Evolutionary conservation across 2,888 invertebrate species (phyloP).

Genomic region (Lottia gigantea): DNA sequence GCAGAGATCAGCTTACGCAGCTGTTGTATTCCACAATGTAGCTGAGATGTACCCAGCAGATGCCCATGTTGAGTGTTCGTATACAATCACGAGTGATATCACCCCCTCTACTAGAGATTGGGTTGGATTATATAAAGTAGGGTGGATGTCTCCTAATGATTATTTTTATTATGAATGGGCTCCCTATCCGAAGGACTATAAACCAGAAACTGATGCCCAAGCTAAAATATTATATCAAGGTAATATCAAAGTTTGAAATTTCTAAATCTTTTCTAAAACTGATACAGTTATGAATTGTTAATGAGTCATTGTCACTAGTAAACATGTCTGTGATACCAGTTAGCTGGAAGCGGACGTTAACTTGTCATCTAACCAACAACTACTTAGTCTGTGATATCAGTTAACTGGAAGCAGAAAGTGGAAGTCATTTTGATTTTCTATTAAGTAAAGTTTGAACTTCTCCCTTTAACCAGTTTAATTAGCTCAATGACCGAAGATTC

Average conservation of each 20-base stretch:
- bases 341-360: too few relatives aligned
- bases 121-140: constrained; percentile 65
- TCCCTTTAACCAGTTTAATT: too few relatives aligned
- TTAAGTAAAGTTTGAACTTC: too few relatives aligned
- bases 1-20: constrained; percentile 50
- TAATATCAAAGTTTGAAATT: constrained; percentile 21
- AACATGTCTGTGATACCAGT: too few relatives aligned
- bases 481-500: too few relatives aligned
- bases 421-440: too few relatives aligned
- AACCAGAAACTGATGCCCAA: constrained; percentile 45
- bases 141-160: constrained; percentile 59
- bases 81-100: constrained; percentile 54
- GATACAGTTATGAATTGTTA: background rate
- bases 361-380: too few relatives aligned
- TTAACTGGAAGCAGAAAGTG: too few relatives aligned
- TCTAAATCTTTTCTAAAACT: background rate
- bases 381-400: too few relatives aligned
- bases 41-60: constrained; percentile 61
- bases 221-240: constrained; percentile 54
- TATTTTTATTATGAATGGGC: constrained; percentile 62
- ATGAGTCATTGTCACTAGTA: too few relatives aligned
- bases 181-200: constrained; percentile 44
- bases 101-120: constrained; percentile 55
- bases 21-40: constrained; percentile 61
- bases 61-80: constrained; percentile 57